Percentiles rank a stretch among this genome's conserved stretches.
phyloP scores from a whole-genome alignment of 1,140 invertebrate species.

The Ceratina australensis region DNA sequence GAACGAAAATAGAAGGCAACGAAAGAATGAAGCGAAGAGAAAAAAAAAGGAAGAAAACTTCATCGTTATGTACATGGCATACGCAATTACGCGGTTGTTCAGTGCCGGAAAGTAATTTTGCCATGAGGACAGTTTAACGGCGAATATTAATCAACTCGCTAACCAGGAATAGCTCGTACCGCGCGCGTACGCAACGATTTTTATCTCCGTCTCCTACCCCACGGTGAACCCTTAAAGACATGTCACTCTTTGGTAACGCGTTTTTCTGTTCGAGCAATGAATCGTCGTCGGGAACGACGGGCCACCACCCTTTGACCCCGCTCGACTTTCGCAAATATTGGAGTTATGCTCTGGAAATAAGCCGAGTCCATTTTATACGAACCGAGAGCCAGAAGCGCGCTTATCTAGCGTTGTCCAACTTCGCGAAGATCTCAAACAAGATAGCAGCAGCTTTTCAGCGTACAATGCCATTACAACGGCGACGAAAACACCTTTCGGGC shows the following conservation, averaged over 20 bases:
- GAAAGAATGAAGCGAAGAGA: neutral
- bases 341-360: constrained; percentile 33
- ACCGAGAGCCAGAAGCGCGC: too few species aligned
- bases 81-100: constrained; percentile 27
- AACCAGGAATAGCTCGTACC: constrained; percentile 13
- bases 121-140: constrained; percentile 32
- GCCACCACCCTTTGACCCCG: neutral
- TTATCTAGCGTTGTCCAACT: constrained; percentile 26
- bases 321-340: constrained; percentile 32
- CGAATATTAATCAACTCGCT: constrained; percentile 31
- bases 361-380: constrained; percentile 7
- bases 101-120: constrained; percentile 24
- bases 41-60: neutral
- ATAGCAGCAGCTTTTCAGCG: constrained; percentile 10
- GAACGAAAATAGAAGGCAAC: neutral
- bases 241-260: constrained; percentile 13
- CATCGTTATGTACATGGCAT: constrained; percentile 4
- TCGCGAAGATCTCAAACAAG: constrained; percentile 39
- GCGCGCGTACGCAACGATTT: neutral
- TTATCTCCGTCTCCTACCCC: neutral
- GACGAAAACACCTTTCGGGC: constrained; percentile 30
- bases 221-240: neutral
- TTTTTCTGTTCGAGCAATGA: constrained; percentile 8
- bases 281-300: too few species aligned
- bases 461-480: constrained; percentile 37